Percentiles rank a stretch among this genome's conserved stretches.
These are phyloP conservation scores for Mycalesis mineus DNA, from an alignment of 2,888 invertebrate genomes.

Conservation along the genomic window DNA sequence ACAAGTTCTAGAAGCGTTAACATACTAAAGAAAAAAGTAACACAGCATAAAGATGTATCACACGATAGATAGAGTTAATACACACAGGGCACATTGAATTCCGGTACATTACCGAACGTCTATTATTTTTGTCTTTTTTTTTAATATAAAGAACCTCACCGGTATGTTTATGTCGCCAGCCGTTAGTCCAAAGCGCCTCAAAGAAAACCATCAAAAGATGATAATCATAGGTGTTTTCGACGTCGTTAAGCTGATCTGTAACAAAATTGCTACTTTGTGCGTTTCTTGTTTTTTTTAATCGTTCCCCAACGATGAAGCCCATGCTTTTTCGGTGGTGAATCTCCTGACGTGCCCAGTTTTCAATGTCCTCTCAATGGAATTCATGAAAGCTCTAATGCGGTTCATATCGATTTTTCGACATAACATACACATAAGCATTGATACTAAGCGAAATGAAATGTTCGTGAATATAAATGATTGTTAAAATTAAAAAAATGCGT, in stretches of 20 bases:
- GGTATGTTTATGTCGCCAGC: constrained; percentile 67
- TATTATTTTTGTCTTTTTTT: constrained; percentile 17
- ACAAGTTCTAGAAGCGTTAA: background rate
- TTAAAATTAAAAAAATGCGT: constrained; percentile 23
- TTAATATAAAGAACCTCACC: constrained; percentile 70
- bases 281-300: constrained; percentile 52
- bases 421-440: constrained; percentile 58
- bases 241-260: constrained; percentile 78
- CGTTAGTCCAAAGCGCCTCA: constrained; percentile 72
- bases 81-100: constrained; percentile 57
- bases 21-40: constrained; percentile 1
- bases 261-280: constrained; percentile 75
- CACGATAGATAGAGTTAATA: constrained; percentile 33
- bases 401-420: constrained; percentile 34
- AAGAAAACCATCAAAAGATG: constrained; percentile 77
- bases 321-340: constrained; percentile 55
- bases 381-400: constrained; percentile 33
- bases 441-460: constrained; percentile 36
- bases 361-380: constrained; percentile 34
- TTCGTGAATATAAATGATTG: constrained; percentile 20
- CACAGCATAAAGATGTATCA: constrained; percentile 31
- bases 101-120: constrained; percentile 46
- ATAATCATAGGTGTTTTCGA: constrained; percentile 78
- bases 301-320: constrained; percentile 48
- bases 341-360: constrained; percentile 43